Evolutionary conservation across 2,797 vertebrate genomes (phyloP).

Genomic region (Manis pentadactyla): DNA sequence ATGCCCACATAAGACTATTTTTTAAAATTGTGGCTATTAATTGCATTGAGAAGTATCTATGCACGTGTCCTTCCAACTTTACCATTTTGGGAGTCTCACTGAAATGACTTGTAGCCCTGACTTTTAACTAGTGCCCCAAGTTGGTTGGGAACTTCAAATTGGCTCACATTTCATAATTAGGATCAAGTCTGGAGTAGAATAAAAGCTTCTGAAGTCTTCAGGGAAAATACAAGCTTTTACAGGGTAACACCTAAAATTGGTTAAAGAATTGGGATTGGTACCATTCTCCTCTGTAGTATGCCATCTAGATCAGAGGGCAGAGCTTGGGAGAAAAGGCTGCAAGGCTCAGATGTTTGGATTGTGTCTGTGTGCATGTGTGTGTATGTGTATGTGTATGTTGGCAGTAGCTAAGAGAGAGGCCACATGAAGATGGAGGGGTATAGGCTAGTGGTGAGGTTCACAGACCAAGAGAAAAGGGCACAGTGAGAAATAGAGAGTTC

Average conservation of each 20-base stretch:
- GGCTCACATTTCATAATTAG: neutral
- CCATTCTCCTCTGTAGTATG: neutral
- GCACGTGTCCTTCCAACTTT: neutral
- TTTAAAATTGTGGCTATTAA: neutral
- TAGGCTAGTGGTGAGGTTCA: neutral
- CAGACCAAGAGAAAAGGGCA: neutral
- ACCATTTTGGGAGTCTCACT: neutral
- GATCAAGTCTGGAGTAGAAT: neutral
- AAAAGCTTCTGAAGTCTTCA: neutral
- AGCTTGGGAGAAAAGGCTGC: neutral
- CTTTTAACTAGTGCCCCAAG: neutral
- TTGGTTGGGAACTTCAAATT: neutral
- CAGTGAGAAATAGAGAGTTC: neutral
- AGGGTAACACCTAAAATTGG: neutral
- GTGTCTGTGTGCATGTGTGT: neutral
- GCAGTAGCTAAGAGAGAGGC: no score
- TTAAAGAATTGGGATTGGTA: neutral
- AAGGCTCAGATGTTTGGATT: neutral
- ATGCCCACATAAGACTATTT: neutral
- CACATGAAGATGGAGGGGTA: no score
- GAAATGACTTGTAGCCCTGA: neutral
- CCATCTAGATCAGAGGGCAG: neutral
- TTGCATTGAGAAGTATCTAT: neutral
- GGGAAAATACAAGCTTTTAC: neutral
- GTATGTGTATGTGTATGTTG: neutral